Conservation (phyloP, 2,888 invertebrate species). For the Erebia aethiops region DNA sequence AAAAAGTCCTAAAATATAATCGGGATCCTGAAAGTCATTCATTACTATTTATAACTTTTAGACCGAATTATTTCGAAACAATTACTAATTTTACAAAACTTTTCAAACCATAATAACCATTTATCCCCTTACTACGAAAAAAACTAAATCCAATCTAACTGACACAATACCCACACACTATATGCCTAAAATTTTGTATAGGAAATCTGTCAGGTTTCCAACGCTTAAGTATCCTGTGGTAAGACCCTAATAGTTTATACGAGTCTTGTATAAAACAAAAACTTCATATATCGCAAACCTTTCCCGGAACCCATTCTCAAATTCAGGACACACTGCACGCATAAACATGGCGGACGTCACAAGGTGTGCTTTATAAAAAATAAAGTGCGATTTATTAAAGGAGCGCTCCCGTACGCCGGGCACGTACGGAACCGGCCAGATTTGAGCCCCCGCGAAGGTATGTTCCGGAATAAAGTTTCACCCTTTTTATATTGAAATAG, state of each 20-base stretch:
- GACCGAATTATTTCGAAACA: too few species aligned
- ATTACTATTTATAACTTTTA: too few species aligned
- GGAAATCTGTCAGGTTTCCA: too few species aligned
- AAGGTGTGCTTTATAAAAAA: constrained; percentile 76
- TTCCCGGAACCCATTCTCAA: constrained; percentile 51
- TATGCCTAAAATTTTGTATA: too few species aligned
- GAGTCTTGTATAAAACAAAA: constrained; percentile 38
- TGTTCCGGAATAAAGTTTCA: constrained; percentile 69
- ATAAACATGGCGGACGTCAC: constrained; percentile 71
- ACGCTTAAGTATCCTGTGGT: too few species aligned
- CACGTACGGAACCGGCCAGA: constrained; percentile 72
- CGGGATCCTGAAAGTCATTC: too few species aligned
- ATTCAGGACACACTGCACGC: constrained; percentile 67
- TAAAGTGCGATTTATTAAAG: constrained; percentile 80
- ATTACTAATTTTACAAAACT: too few species aligned
- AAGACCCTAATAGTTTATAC: not conserved
- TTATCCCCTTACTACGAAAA: too few species aligned
- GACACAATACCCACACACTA: too few species aligned
- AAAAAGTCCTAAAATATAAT: too few species aligned
- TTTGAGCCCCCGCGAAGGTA: constrained; percentile 65
- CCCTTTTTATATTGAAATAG: constrained; percentile 71
- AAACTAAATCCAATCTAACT: too few species aligned
- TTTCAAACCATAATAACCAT: too few species aligned
- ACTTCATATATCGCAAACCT: constrained; percentile 44
- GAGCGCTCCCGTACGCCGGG: constrained; percentile 53